Base-by-base conservation (phyloP, 2,797 vertebrate genomes). In the Novumbra hubbsi region DNA sequence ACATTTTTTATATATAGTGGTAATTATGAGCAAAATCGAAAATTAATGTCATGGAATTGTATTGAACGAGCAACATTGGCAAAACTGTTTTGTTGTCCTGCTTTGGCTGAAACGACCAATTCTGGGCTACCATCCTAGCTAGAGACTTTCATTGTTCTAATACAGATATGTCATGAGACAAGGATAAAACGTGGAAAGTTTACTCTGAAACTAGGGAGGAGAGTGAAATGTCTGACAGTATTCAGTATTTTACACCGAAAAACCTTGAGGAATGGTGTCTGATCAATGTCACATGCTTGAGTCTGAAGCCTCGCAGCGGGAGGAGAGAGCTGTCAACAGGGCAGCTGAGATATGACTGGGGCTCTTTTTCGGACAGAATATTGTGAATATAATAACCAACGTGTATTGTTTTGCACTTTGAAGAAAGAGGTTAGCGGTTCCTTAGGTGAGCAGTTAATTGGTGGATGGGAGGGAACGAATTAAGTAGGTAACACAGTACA, bases 261-360 rank as follows among this genome's bases (percentile, higher is more conserved):
- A 24, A 60, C 55, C 55, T 60, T 60, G 55, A 60, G 21, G 41
- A 45, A 45, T 60, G 55, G 21, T 60, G 55, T 60, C n/a, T 27
- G 21, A 12, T 3, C 11, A 45, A 60, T 24, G n/a, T 27, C 55
- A 60, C 55, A 60, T 11, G 4, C 21, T 9, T 24, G 90, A 91
- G 87, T 91, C 89, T 78, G 60, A 70, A 81, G 81, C 81, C 57
- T 57, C 83, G 30, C 75, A 73, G 74, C 76, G 30, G 71, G 73
- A 87, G 79, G 68, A 55, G 55, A 60, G n/a, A 60, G 21, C 55
- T 60, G 55, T 60, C 55, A 60, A 24, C 55, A 3, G 55, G 21
- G 55, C 55, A 60, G 19, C 21, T 24, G 70, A 76, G 82, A 77
- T 80, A 75, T 73, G 78, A 60, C 55, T 11, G 9, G 55, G 21